A percentile compares a stretch with the other conserved stretches of the same genome.
phyloP scores from a whole-genome alignment of 2,113 vertebrate species.

The Neogobius melanostomus region DNA sequence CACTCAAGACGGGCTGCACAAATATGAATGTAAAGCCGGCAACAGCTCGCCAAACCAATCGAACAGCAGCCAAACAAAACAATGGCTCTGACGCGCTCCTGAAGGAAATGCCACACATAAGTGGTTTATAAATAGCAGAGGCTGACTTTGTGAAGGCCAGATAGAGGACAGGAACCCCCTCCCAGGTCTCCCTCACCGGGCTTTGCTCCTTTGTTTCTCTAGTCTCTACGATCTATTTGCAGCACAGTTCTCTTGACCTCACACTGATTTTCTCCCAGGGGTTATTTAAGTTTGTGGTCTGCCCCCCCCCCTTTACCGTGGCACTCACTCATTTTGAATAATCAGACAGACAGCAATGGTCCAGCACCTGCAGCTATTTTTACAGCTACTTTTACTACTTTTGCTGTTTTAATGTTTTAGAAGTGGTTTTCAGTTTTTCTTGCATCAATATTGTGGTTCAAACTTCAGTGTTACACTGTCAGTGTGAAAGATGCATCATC shows the following conservation, averaged over 20 bases:
- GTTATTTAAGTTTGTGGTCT: constrained; percentile 15
- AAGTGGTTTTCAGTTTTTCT: neutral
- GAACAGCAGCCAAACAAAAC: constrained; percentile 70
- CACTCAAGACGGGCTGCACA: constrained; percentile 26
- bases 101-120: constrained; percentile 81
- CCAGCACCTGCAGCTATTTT: constrained; percentile 55
- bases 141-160: constrained; percentile 61
- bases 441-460: neutral
- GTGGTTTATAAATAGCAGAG: constrained; percentile 73
- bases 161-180: constrained; percentile 70
- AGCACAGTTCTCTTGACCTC: constrained; percentile 38
- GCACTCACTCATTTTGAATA: constrained; percentile 41
- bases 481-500: neutral
- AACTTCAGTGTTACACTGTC: neutral
- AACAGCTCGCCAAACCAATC: constrained; percentile 50
- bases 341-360: constrained; percentile 37
- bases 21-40: constrained; percentile 41
- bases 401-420: constrained; percentile 18
- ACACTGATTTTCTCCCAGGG: neutral
- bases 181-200: constrained; percentile 51
- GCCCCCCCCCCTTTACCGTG: neutral
- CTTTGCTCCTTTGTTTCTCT: constrained; percentile 49
- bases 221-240: constrained; percentile 43
- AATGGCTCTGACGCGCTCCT: constrained; percentile 62
- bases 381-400: neutral